phyloP scores from a whole-genome alignment of 37 sponge, comb jelly and placozoan genomes.

The Chondrilla cf. caribensis region DNA sequence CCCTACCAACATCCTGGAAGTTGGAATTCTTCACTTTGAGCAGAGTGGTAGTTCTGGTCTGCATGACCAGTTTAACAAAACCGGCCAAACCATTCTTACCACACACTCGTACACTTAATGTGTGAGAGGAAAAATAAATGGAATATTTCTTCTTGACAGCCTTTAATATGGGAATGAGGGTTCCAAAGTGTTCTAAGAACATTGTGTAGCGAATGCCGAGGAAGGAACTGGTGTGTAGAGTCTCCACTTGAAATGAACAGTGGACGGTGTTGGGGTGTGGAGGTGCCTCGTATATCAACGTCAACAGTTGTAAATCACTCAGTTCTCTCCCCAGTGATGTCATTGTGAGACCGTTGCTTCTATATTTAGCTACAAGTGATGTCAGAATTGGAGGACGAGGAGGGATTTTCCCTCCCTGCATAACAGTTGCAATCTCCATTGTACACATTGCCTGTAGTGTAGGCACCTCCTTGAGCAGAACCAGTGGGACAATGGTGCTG shows the following conservation, averaged over 20 bases:
- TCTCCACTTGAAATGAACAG: no score
- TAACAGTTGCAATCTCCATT: neutral
- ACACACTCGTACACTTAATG: neutral
- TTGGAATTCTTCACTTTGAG: neutral
- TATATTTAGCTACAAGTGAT: neutral
- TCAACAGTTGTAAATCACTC: neutral
- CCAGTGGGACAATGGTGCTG: neutral
- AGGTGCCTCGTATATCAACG: neutral
- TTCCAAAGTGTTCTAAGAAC: constrained; percentile 25
- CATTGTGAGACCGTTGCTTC: neutral
- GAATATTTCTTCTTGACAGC: constrained; percentile 4
- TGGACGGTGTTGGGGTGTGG: no score
- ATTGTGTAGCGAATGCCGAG: neutral
- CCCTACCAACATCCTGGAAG: neutral
- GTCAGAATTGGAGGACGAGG: neutral
- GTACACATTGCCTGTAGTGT: neutral
- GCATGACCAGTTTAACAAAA: neutral
- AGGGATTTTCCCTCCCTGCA: neutral
- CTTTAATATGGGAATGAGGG: constrained; percentile 22
- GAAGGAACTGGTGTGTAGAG: no score
- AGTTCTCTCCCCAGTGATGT: neutral
- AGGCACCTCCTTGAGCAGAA: neutral
- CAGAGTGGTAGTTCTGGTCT: neutral
- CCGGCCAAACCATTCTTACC: neutral
- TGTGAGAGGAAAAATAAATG: neutral